Base-by-base conservation (phyloP, 2,888 invertebrate genomes). In the Cotesia congregata region DNA sequence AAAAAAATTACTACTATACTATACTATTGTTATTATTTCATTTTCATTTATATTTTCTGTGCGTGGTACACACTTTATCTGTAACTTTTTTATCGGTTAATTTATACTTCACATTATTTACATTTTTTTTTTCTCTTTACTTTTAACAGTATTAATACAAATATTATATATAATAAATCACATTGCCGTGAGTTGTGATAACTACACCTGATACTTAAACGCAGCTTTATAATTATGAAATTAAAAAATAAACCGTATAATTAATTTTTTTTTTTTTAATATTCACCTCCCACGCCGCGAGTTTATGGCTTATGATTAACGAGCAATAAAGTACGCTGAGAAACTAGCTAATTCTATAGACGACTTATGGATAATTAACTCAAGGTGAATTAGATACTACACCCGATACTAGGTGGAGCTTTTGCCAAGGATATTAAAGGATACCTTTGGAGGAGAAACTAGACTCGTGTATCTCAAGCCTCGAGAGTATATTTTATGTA, bases 401-500 rank as follows among this genome's bases (percentile, higher is more conserved):
- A 17, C 40, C 41, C 50, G 68, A 68, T 50, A 12, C 50, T 12
- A 50, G 50, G 7, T 50, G 50, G 7, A 50, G 50, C 50, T 50
- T 12, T 50, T 50, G 50, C 9, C 12, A 50, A 50, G 9, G 50
- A 4, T 50, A 50, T 12, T 50, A 7, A 50, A 50, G 50, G 67
- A 67, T 67, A 60, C 62, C 62, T 62, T 72, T 15, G 30, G 39
- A 12, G 71, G 17, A 72, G 50, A 50, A 50, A 62, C 71, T 30
- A 62, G 62, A 40, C 30, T 60, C 71, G 15, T 62, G 71, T 72
- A 72, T 72, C 61, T 72, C 40, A 60, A 17, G 61, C 39, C 62
- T 60, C 7, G 1, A 40, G 12, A 15, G 6, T 17, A 60, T 39
- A 41, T 59, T 61, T 30, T 38, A 15, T 17, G n/a, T 17, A 41